Evolutionary conservation across 2,888 invertebrate species (phyloP).

Genomic region (Campoletis raptor): DNA sequence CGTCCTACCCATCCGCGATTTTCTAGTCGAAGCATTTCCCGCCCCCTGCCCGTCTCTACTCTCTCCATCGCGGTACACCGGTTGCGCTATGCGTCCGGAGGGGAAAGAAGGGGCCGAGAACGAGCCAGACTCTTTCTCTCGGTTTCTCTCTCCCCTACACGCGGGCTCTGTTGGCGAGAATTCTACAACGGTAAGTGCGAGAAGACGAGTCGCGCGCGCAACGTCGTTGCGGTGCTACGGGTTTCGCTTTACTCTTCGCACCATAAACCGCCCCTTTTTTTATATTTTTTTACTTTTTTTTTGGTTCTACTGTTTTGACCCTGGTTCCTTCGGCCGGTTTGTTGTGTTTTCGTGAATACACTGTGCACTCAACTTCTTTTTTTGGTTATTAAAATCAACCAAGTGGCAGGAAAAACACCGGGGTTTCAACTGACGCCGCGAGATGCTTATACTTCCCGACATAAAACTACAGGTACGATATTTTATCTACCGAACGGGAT

Average conservation of each 20-base stretch:
- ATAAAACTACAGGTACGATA: slow-evolving; percentile 82
- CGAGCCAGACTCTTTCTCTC: slow-evolving; percentile 15
- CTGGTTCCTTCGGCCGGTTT: slow-evolving; percentile 1
- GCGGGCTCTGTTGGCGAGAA: slow-evolving; percentile 5
- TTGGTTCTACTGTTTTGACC: not conserved
- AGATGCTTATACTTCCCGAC: slow-evolving; percentile 83
- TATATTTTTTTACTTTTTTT: not conserved
- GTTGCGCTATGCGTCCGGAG: slow-evolving; percentile 15
- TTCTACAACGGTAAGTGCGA: slow-evolving; percentile 3
- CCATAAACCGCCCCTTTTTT: not conserved
- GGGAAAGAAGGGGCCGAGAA: not conserved
- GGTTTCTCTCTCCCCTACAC: slow-evolving; percentile 11
- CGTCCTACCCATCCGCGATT: slow-evolving; percentile 19
- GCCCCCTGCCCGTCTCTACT: not conserved
- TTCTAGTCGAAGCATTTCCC: slow-evolving; percentile 20
- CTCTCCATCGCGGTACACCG: not conserved
- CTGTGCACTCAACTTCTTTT: not conserved
- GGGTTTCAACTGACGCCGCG: not conserved
- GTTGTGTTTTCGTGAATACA: not conserved
- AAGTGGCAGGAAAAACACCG: not conserved
- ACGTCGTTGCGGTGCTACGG: slow-evolving; percentile 17
- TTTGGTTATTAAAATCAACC: not conserved
- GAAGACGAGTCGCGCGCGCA: slow-evolving; percentile 29
- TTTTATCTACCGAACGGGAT: slow-evolving; percentile 55
- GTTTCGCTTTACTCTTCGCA: slow-evolving; percentile 10